Evolutionary conservation across 2,113 vertebrate species (phyloP), one percentile per base, ranked within the genome.

Genomic region (Vidua chalybeata): DNA sequence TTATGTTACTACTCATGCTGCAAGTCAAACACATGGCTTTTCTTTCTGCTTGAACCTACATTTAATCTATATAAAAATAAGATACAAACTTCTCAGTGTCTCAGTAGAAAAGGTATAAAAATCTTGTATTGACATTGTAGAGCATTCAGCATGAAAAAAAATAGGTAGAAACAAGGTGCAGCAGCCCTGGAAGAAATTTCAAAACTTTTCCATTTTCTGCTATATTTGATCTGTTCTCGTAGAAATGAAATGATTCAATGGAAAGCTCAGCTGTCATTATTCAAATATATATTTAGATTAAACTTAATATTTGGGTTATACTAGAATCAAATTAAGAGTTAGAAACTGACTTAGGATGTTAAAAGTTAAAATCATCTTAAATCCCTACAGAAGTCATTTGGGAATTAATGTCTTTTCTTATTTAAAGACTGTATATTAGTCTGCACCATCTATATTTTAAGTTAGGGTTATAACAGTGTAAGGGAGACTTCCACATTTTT

Each of bases 381-480:
- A 86, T 87, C 33, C 49, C 49, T 59, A 24, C 21, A 79, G 58
- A 84, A 51, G 18, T 15, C 35, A 59, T 55, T 59, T 92, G 78
- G 79, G 90, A 96, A 73, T 15, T 7, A 90, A 85, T 77, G 41
- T 83, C 58, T 94, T 51, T 95, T 96, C 52, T 26, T 94, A 71
- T 96, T 95, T 91, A 63, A 95, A 79, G 30, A 74, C 27, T 30
- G 48, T 72, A 58, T 2, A 17, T 74, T 93, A 95, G 52, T 96
- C 63, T 92, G 45, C n/a, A 93, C 61, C 66, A 95, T 93, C 58
- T 95, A 72, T 95, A 96, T 95, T 97, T 96, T 90, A 96, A 89
- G 51, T 74, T 51, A 33, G 27, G 16, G 14, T 39, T 94, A 55
- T 73, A 95, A 48, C 19, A 77, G 17, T 82, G n/a, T 49, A n/a